Base-by-base conservation (phyloP, 2,113 vertebrate species). In the Galbula dea region DNA sequence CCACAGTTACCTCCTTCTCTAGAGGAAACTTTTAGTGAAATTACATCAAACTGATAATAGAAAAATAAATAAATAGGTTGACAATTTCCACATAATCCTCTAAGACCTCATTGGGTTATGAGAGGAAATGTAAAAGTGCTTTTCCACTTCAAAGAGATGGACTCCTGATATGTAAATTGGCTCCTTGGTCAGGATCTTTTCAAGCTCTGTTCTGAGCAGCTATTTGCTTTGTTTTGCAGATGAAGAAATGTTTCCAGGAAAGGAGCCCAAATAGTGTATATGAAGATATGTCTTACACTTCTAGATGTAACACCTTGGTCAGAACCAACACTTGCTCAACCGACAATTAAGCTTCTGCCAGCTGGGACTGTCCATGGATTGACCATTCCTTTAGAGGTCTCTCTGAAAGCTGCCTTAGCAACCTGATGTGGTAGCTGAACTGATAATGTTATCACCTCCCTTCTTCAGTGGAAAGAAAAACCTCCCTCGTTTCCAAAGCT, bases 211-310 rank as follows among this genome's bases (percentile, higher is more conserved):
- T 83, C 71, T 65, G n/a, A 73, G 74, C 2, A 10, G 11, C 12
- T 75, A 4, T 72, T 75, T 61, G 30, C 11, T 69, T 79, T 91
- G 29, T 39, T 63, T 84, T 75, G 39, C 71, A 97, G 97, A 4
- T 72, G 9, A 97, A 94, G 87, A 94, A 91, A 7, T 83, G n/a
- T 34, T 95, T 93, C 74, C 74, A 63, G 57, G 90, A 26, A 55
- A 59, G 12, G 7, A 15, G 43, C 5, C 5, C 1, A 66, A 89
- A 65, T 54, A 4, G 3, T 3, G 34, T 96, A 0, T 97, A 97
- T 49, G 97, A 97, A 81, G 97, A 97, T 34, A 97, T 97, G 96
- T 88, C 96, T n/a, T 95, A 8, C 48, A 9, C n/a, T 30, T 88
- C 75, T 48, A 94, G 86, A 46, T 15, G 11, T 10, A 91, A 10